A percentile compares a stretch with the other conserved stretches of the same genome.
Evolutionary conservation across 2,888 invertebrate genomes (phyloP).

Genomic region (Apodemia hepburni): DNA sequence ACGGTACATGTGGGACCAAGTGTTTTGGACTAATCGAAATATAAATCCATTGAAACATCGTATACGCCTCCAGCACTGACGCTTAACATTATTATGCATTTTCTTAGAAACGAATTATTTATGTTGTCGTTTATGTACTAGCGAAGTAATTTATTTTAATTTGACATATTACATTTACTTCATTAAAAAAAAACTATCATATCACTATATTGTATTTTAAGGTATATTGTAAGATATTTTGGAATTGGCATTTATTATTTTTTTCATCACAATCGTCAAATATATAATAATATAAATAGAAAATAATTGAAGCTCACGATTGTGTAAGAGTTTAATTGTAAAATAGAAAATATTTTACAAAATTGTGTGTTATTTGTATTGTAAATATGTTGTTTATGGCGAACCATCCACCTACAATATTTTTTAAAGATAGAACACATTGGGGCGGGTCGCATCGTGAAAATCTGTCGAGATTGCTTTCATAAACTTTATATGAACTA

Average conservation of each 20-base stretch:
- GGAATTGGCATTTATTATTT: slow-evolving; percentile 38
- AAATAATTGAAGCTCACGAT: slow-evolving; percentile 4
- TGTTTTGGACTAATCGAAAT: no score
- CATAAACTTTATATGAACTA: no score
- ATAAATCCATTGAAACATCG: no score
- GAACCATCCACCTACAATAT: not conserved
- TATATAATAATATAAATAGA: slow-evolving; percentile 15
- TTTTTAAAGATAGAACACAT: no score
- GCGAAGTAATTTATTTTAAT: slow-evolving; percentile 42
- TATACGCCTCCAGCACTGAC: not conserved
- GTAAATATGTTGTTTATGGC: slow-evolving; percentile 18
- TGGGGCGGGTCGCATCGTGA: no score
- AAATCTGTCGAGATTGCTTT: no score
- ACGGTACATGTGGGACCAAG: no score
- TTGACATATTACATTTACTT: slow-evolving; percentile 38
- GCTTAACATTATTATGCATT: not conserved
- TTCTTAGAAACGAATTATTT: slow-evolving; percentile 47
- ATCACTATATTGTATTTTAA: slow-evolving; percentile 46
- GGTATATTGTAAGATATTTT: slow-evolving; percentile 36
- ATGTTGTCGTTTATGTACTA: slow-evolving; percentile 36
- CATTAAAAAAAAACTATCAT: slow-evolving; percentile 45
- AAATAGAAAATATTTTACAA: slow-evolving; percentile 1
- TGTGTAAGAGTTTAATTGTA: slow-evolving; percentile 9
- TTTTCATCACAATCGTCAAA: slow-evolving; percentile 45
- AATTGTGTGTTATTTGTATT: slow-evolving; percentile 8